Conservation (phyloP, 2,888 invertebrate species). For the Cepaea hortensis region DNA sequence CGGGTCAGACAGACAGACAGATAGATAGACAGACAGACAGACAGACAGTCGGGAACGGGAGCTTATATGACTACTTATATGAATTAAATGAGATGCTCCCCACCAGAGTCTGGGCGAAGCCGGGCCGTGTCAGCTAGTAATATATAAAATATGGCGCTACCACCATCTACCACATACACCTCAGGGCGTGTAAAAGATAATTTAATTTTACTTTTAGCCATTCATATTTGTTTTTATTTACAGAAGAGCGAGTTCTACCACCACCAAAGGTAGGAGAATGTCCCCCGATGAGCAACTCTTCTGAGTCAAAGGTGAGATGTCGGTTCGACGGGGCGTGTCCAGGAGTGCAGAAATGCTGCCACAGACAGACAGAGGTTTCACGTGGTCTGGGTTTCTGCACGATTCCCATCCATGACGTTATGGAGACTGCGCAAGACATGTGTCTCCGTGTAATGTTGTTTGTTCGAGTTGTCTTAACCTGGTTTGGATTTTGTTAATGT, state of each 20-base stretch:
- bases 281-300: background rate
- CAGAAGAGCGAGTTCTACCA: conserved; percentile 1
- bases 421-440: background rate
- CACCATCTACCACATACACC: too few relatives aligned
- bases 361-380: background rate
- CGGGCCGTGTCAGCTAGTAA: too few relatives aligned
- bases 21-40: too few relatives aligned
- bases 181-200: too few relatives aligned
- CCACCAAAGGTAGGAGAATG: conserved; percentile 11
- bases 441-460: background rate
- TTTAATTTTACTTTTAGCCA: too few relatives aligned
- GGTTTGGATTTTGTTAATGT: conserved; percentile 15
- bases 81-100: too few relatives aligned
- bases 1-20: too few relatives aligned
- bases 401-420: background rate
- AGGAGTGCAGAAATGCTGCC: conserved; percentile 5
- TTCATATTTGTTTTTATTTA: background rate
- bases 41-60: too few relatives aligned
- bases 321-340: conserved; percentile 9
- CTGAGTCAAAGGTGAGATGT: background rate
- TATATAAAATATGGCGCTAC: too few relatives aligned
- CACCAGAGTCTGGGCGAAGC: too few relatives aligned
- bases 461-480: background rate
- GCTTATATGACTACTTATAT: too few relatives aligned
- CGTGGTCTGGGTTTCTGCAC: background rate